These are phyloP conservation scores for Otolemur crassicaudatus DNA, from an alignment of 2,797 vertebrate species.

Conservation along the genomic window DNA sequence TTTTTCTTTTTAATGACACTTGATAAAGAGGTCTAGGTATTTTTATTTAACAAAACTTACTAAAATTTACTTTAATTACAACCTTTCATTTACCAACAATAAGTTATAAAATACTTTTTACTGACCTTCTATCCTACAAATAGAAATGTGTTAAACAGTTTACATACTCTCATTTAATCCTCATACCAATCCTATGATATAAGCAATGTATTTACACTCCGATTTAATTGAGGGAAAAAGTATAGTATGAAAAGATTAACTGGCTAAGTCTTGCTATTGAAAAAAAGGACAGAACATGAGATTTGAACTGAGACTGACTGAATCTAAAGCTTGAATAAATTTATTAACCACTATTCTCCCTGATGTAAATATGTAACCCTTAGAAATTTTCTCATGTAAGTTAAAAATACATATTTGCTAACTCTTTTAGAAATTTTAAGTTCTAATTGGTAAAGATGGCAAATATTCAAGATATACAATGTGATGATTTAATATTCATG, in stretches of 20 bases:
- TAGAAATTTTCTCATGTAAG: not conserved
- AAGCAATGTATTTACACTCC: not conserved
- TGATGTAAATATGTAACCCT: not conserved
- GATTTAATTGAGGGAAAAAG: not conserved
- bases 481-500: not conserved
- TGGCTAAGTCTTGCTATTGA: not conserved
- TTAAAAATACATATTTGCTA: not conserved
- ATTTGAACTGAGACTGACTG: slow-evolving; percentile 12
- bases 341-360: not conserved
- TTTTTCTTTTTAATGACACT: too few relatives aligned
- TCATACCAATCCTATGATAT: not conserved
- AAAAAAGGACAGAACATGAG: not conserved
- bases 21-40: not conserved
- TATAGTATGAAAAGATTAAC: not conserved
- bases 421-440: not conserved
- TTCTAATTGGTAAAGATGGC: not conserved
- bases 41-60: slow-evolving; percentile 14
- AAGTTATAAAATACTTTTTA: not conserved
- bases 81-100: not conserved
- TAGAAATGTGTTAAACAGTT: slow-evolving; percentile 12
- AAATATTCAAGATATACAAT: not conserved
- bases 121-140: not conserved
- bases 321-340: slow-evolving; percentile 1
- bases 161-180: not conserved
- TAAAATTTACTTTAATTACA: slow-evolving; percentile 6